Evolutionary conservation across 1,140 invertebrate genomes (phyloP).

Genomic region (Chymomyza costata): DNA sequence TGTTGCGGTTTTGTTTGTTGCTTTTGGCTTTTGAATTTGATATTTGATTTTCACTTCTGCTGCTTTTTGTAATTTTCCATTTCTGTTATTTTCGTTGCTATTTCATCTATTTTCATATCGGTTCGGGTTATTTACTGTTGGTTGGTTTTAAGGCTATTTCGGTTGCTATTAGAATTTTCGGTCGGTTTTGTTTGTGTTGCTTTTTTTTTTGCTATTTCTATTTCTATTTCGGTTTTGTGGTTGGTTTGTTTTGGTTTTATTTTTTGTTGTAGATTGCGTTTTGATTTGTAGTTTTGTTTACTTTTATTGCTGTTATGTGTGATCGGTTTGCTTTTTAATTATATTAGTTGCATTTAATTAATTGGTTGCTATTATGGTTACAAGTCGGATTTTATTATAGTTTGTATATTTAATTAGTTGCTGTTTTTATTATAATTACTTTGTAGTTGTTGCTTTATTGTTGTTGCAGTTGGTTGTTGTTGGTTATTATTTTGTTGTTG

Average conservation of each 20-base stretch:
- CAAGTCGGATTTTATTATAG: slow-evolving; percentile 26
- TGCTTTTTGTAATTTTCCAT: slow-evolving; percentile 21
- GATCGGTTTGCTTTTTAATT: slow-evolving; percentile 8
- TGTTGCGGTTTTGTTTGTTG: slow-evolving; percentile 31
- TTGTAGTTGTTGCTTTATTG: slow-evolving; percentile 39
- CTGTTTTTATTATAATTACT: slow-evolving; percentile 37
- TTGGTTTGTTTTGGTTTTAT: slow-evolving; percentile 21
- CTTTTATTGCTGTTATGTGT: slow-evolving; percentile 30
- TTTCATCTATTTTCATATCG: too few relatives aligned
- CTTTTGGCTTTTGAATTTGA: slow-evolving; percentile 36
- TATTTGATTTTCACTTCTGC: slow-evolving; percentile 17
- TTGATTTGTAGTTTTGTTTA: slow-evolving; percentile 34
- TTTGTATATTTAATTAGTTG: slow-evolving; percentile 28
- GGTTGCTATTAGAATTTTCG: slow-evolving; percentile 11
- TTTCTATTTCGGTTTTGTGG: slow-evolving; percentile 36
- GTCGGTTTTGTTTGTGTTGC: slow-evolving; percentile 10
- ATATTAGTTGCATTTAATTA: slow-evolving; percentile 22
- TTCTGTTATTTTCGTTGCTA: slow-evolving; percentile 50
- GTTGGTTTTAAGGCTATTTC: slow-evolving; percentile 17
- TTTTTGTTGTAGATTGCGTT: slow-evolving; percentile 4
- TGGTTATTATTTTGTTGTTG: slow-evolving; percentile 39
- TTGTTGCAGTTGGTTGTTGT: slow-evolving; percentile 44
- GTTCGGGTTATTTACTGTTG: slow-evolving; percentile 29
- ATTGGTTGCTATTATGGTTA: slow-evolving; percentile 33
- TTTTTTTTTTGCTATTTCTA: slow-evolving; percentile 28